These are phyloP conservation scores for Strigamia crassipes DNA, from an alignment of 2,888 invertebrate species.

Conservation along the genomic window DNA sequence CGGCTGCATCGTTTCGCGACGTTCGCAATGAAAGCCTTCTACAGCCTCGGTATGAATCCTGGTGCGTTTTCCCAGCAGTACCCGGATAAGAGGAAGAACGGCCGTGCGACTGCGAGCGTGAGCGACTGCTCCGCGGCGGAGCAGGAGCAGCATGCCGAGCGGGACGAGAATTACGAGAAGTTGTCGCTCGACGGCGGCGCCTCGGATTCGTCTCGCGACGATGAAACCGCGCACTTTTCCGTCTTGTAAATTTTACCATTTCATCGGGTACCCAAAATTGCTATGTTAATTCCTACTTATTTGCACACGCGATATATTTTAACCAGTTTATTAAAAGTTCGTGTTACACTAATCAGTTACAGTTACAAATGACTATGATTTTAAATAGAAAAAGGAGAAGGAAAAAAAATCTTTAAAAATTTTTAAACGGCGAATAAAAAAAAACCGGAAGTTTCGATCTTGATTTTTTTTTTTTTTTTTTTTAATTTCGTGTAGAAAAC, in stretches of 20 bases:
- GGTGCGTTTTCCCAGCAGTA: not conserved
- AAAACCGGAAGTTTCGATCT: not conserved
- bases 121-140: too few species aligned
- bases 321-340: slow-evolving; percentile 26
- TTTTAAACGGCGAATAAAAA: not conserved
- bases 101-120: not conserved
- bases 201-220: not conserved
- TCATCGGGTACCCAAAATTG: not conserved
- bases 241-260: not conserved
- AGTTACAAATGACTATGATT: slow-evolving; percentile 33
- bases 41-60: slow-evolving; percentile 36
- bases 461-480: too few species aligned
- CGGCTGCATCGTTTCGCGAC: slow-evolving; percentile 1
- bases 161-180: not conserved
- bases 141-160: not conserved
- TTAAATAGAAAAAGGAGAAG: not conserved
- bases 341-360: not conserved
- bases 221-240: not conserved
- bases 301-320: not conserved
- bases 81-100: not conserved
- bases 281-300: not conserved
- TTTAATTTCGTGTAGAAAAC: too few species aligned
- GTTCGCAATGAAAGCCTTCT: slow-evolving; percentile 7
- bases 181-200: not conserved
- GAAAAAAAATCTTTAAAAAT: not conserved